These are phyloP conservation scores for Delichon dasypus DNA, from an alignment of 2,797 vertebrate species.

Conservation along the genomic window DNA sequence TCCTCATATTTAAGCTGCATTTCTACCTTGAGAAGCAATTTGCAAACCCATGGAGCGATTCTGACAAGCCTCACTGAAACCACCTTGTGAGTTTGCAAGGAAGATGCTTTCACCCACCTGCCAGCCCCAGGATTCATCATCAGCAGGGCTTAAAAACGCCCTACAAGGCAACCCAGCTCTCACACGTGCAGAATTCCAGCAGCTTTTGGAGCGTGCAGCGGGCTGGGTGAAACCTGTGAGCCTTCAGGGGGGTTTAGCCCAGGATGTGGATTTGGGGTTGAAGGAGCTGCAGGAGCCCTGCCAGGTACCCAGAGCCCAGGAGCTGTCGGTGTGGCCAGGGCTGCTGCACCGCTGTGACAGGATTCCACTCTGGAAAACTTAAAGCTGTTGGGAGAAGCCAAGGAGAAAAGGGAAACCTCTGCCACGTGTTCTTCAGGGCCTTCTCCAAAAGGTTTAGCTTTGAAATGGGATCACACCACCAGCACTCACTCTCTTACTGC, in stretches of 20 bases:
- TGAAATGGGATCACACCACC: neutral
- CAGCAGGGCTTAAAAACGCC: neutral
- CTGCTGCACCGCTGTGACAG: neutral
- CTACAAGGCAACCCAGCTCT: neutral
- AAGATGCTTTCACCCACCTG: neutral
- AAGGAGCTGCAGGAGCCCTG: neutral
- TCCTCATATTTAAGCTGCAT: neutral
- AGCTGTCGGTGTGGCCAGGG: rapidly evolving
- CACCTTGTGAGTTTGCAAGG: neutral
- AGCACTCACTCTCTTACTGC: neutral
- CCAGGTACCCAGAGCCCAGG: neutral
- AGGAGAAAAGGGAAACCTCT: neutral
- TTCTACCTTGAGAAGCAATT: slow-evolving; percentile 30
- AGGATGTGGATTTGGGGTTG: neutral
- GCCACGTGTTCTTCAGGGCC: neutral
- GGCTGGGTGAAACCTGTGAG: rapidly evolving
- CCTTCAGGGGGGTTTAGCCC: neutral
- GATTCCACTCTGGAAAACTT: too few relatives aligned
- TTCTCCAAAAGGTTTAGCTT: neutral
- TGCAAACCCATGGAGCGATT: neutral
- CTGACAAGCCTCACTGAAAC: neutral
- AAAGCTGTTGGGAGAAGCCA: neutral
- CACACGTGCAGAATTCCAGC: neutral
- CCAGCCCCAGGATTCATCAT: neutral
- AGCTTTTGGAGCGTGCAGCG: rapidly evolving